A percentile compares a stretch with the other conserved stretches of the same genome.
Conservation (phyloP, 2,797 vertebrate genomes). For the Phalanger gymnotis region DNA sequence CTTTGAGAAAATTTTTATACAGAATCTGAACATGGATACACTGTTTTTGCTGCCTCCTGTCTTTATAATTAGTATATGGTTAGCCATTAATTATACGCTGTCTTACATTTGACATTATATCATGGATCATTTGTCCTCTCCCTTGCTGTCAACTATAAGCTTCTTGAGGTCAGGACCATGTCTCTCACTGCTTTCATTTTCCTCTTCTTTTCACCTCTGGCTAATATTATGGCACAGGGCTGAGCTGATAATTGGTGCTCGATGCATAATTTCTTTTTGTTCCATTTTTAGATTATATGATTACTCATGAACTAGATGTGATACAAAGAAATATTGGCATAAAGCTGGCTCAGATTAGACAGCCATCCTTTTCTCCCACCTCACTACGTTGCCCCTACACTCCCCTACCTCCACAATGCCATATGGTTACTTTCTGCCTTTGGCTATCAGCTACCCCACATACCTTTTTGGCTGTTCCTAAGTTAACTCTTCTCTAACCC, state of each 20-base stretch:
- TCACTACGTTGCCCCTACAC: background rate
- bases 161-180: background rate
- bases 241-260: background rate
- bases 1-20: slow-evolving; percentile 34
- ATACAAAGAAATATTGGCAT: background rate
- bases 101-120: background rate
- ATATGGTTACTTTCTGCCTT: background rate
- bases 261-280: background rate
- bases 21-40: background rate
- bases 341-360: background rate
- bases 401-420: background rate
- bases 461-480: background rate
- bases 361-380: background rate
- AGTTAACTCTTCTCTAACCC: background rate
- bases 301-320: background rate
- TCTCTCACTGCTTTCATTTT: background rate
- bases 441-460: background rate
- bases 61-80: background rate
- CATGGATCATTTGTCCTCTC: background rate
- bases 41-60: slow-evolving; percentile 22
- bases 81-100: background rate
- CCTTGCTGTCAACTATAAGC: background rate
- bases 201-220: background rate
- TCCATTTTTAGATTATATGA: background rate
- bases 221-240: background rate